Conservation (phyloP, 1,140 invertebrate species). For the Pseudoatta argentina region DNA sequence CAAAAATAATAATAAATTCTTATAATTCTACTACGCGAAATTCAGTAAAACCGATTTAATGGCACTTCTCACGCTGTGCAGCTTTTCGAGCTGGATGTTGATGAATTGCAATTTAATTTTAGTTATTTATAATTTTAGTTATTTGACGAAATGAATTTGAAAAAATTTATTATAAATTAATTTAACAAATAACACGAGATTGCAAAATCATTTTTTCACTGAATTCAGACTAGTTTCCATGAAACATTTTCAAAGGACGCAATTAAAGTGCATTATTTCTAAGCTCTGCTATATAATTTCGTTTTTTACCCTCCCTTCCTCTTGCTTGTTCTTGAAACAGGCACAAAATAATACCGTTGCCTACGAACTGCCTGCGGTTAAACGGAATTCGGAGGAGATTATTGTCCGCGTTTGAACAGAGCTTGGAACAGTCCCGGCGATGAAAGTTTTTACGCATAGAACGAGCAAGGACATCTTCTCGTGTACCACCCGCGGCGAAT, state of each 20-base stretch:
- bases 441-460: conserved; percentile 52
- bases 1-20: conserved; percentile 43
- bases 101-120: conserved; percentile 25
- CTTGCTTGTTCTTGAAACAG: neutral
- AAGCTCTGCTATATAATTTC: neutral
- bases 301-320: conserved; percentile 27
- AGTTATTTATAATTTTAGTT: neutral
- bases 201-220: conserved; percentile 11
- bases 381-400: conserved; percentile 46
- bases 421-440: conserved; percentile 15
- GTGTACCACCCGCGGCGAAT: conserved; percentile 29
- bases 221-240: neutral
- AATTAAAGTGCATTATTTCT: conserved; percentile 47
- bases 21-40: conserved; percentile 44
- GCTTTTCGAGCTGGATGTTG: conserved; percentile 2
- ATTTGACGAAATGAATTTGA: neutral
- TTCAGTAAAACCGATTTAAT: conserved; percentile 27
- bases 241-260: conserved; percentile 3
- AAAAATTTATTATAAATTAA: conserved; percentile 1
- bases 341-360: conserved; percentile 46
- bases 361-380: conserved; percentile 42
- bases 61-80: neutral
- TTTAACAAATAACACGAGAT: neutral
- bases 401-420: conserved; percentile 42
- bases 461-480: conserved; percentile 8